Evolutionary conservation across 2,797 vertebrate species (phyloP), one percentile per base, ranked within the genome.

Genomic region (Coracias cyanogaster): DNA sequence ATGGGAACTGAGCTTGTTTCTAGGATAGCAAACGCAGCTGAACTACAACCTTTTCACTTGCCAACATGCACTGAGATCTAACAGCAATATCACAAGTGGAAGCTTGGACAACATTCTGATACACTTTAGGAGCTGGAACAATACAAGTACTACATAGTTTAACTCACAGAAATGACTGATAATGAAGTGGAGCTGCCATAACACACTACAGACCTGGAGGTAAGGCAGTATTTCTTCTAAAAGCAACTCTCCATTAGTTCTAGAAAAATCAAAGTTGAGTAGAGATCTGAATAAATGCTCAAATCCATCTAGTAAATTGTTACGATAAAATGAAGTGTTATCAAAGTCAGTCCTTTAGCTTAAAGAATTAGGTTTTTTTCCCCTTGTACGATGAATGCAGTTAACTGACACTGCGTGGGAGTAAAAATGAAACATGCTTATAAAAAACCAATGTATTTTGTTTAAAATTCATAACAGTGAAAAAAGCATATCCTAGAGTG

Each of bases 351-450:
- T 35, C 45, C 45, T 92, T 66, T 17, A 24, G 45, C 45, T 77
- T 55, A 29, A 90, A 79, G 26, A 70, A 82, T n/a, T 25, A 11
- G 1, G 19, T 1, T 43, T 92, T 54, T 31, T 43, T 14, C 19
- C 28, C 7, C 15, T 46, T 45, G 24, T n/a, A 74, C 13, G 35
- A 69, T 65, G 60, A 94, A 69, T 31, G 31, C 58, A 33, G 37
- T 72, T 80, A 92, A 85, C 2, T 87, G 89, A 91, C 86, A 93
- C 12, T 28, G 28, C 4, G 72, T 86, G 66, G 85, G 87, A 90
- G 62, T 48, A 35, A 72, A 94, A 83, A 48, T 22, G 10, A 86
- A 78, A 69, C n/a, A 55, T 3, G 1, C 55, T 82, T 73, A 46
- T 69, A 73, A 86, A 66, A 91, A 90, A 54, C 11, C 28, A 45